phyloP scores from a whole-genome alignment of 2,113 vertebrate genomes.

The Pipra filicauda region DNA sequence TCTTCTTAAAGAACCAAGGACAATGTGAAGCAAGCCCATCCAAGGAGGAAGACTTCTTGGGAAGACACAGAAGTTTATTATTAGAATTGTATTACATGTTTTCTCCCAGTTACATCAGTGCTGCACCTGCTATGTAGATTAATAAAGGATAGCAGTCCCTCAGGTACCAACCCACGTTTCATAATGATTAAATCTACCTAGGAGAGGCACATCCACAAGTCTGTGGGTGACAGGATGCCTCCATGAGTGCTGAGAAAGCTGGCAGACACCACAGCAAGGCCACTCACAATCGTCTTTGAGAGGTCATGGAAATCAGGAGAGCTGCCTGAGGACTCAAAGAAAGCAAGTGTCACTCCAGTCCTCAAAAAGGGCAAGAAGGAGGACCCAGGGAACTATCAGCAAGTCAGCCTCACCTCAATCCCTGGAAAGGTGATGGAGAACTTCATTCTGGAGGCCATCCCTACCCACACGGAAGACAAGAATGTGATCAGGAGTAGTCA shows the following conservation, averaged over 20 bases:
- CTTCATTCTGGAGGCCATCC: not conserved
- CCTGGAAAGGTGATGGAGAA: not conserved
- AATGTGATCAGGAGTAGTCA: not conserved
- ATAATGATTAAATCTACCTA: not conserved
- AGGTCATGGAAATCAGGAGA: not conserved
- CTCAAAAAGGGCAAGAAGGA: not conserved
- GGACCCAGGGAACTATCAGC: not conserved
- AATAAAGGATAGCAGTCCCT: not conserved
- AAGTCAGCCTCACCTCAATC: not conserved
- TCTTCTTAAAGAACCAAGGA: not conserved
- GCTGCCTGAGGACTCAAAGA: not conserved
- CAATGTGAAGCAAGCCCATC: rapidly evolving
- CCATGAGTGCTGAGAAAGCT: not conserved
- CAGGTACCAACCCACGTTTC: not conserved
- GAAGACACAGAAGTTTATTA: not conserved
- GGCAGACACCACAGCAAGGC: not conserved
- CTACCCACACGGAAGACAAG: not conserved
- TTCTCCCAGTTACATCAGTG: not conserved
- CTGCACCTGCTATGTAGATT: not conserved
- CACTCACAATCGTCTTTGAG: not conserved
- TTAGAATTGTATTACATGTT: not conserved
- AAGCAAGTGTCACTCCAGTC: not conserved
- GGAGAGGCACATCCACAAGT: not conserved
- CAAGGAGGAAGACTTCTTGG: not conserved
- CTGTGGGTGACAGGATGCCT: not conserved